Base-by-base conservation (phyloP, 1,140 invertebrate genomes). In the Trachelipus rathkii region DNA sequence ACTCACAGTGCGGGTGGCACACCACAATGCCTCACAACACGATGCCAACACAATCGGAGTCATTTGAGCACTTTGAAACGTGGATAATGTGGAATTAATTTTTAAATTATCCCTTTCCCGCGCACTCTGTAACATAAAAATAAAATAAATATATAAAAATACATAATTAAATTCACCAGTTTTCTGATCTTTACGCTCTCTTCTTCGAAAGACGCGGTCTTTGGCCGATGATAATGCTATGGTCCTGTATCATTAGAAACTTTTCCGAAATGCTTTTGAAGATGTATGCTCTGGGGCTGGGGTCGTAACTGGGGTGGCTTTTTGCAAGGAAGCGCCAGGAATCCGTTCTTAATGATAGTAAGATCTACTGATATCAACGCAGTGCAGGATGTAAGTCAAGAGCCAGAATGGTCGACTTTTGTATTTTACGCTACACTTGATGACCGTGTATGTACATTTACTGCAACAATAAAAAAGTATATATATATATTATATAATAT, bases 1-100 rank as follows among this genome's bases (percentile, higher is more conserved):
- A 66, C 82, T 82, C 45, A 82, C 71, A 74, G 73, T 75, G 73
- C 82, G 81, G 21, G 83, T 89, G 87, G 44, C 92, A 92, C 0
- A 95, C 91, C 97, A 99, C 73, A 98, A 91, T 84, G 95, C 96
- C 86, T 99, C 97, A 68, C 13, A 99, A 96, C 92, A 95, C 13
- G 96, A 97, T 0, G 97, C 97, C 53, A 98, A 87, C 44, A 97
- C 92, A 23, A 93, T 95, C 21, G 95, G 95, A 44, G 94, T 89
- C 73, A 92, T 88, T 83, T 93, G 76, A n/a, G 79, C 76, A 79
- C 74, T 68, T 13, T 78, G 78, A 53, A 81, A 79, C 81, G n/a
- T n/a, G n/a, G n/a, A n/a, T 82, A 76, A 95, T 92, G 99, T 98
- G 78, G 89, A 89, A 80, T 84, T 85, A n/a, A 50, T 50, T 15